Evolutionary conservation across 2,888 invertebrate species (phyloP), one percentile per base, ranked within the genome.

Genomic region (Neoitamus cyanurus): DNA sequence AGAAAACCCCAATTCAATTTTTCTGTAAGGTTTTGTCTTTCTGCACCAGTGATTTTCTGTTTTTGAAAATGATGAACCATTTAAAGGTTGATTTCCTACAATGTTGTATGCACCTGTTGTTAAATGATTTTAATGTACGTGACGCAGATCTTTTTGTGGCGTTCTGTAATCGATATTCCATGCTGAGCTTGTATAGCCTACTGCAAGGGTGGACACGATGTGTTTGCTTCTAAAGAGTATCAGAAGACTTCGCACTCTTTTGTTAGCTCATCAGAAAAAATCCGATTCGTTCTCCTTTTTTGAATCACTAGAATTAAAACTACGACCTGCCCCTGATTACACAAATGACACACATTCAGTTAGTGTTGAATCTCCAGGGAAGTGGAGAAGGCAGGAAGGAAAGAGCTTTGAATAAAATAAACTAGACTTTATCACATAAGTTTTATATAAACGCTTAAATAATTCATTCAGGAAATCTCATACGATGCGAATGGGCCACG

Each of bases 401-500:
- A 58, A 58, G 58, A 58, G 58, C 25, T 58, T 58, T 58, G 20
- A 58, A 20, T 58, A 58, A 58, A 25, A 25, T 58, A 20, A 58
- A 20, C 20, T 58, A 58, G 58, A 58, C 3, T 58, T 58, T 58
- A 20, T 58, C 58, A 58, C 25, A 42, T 25, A 42, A 77, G 77
- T 42, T 28, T 42, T 77, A 77, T 46, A 30, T 46, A 77, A 31
- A 73, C 31, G 20, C 25, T 77, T 42, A 77, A 77, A 77, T 77
- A 77, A 77, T 46, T 77, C 46, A 77, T 77, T 77, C 42, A 77
- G 77, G 77, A 37, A 77, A 77, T 77, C 46, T 42, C 20, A 46
- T 46, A 42, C 13, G 25, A 42, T 30, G 77, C 77, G 46, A 77
- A 77, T 77, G 77, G 77, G 77, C 42, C 77, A 77, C 25, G 77